Conservation (phyloP, 2,888 invertebrate species). For the Dusona sp. region DNA sequence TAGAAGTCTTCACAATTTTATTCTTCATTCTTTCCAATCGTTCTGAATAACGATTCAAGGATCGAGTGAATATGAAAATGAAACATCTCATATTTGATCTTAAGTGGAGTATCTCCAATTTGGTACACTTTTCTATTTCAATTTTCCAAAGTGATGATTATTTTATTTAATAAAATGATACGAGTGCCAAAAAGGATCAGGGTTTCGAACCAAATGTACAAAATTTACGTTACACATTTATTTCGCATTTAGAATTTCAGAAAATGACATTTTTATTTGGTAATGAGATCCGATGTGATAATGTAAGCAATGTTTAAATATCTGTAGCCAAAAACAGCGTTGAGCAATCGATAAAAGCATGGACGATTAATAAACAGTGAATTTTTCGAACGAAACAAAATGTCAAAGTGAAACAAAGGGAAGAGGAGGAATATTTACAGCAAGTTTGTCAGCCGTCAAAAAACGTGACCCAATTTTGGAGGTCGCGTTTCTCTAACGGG, state of each 20-base stretch:
- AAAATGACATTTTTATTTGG: background rate
- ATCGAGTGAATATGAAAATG: background rate
- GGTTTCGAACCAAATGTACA: background rate
- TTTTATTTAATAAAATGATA: background rate
- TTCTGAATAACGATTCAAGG: background rate
- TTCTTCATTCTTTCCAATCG: background rate
- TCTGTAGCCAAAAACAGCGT: background rate
- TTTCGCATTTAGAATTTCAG: background rate
- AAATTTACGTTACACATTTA: background rate
- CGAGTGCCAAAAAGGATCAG: background rate
- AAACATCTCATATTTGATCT: background rate
- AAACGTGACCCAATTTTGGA: constrained; percentile 57
- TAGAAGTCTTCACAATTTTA: constrained; percentile 7
- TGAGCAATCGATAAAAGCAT: background rate
- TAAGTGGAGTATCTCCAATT: no score
- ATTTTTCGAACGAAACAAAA: constrained; percentile 5
- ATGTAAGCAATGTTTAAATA: no score
- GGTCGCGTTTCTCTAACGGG: constrained; percentile 39
- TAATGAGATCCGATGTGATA: no score
- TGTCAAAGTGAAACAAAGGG: constrained; percentile 3
- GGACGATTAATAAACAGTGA: constrained; percentile 1
- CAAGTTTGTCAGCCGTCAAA: constrained; percentile 22
- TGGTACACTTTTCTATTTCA: background rate
- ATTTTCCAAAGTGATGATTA: background rate
- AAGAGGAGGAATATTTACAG: constrained; percentile 35